Evolutionary conservation across 2,888 invertebrate genomes (phyloP).

Genomic region (Odontothrips loti): DNA sequence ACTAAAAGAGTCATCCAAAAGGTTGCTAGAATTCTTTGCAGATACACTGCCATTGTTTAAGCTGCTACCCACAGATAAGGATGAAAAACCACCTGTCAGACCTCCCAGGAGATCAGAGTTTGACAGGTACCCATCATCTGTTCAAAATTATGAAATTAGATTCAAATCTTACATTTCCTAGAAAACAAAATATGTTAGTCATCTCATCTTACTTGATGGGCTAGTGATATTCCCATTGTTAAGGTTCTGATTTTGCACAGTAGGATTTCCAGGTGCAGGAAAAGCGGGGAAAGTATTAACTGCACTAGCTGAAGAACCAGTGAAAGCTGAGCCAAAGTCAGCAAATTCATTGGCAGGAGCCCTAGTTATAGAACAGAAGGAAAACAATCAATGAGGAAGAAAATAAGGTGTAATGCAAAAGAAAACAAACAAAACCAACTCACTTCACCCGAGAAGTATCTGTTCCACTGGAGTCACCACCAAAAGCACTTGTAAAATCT

Average conservation of each 20-base stretch:
- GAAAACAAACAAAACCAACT: not conserved
- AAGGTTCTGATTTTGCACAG: not conserved
- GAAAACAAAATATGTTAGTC: not conserved
- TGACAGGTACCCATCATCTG: not conserved
- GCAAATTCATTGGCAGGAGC: slow-evolving; percentile 63
- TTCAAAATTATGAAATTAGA: not conserved
- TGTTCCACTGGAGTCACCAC: slow-evolving; percentile 28
- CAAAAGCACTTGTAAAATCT: slow-evolving; percentile 70
- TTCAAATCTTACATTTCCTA: not conserved
- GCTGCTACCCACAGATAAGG: not conserved
- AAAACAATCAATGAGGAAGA: too few relatives aligned
- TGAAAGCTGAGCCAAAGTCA: slow-evolving; percentile 73
- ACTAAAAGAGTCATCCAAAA: slow-evolving; percentile 7
- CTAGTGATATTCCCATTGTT: slow-evolving; percentile 28
- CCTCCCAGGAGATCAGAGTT: slow-evolving; percentile 32
- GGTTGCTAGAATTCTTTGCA: not conserved
- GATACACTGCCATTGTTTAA: not conserved
- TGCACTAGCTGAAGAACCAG: slow-evolving; percentile 34
- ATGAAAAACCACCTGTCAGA: slow-evolving; percentile 25
- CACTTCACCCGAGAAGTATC: not conserved
- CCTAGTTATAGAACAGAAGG: too few relatives aligned
- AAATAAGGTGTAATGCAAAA: too few relatives aligned
- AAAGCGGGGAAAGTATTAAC: not conserved
- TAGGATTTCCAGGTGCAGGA: not conserved
- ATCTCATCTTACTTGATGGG: not conserved